Base-by-base conservation (phyloP, 2,797 vertebrate genomes). In the Acanthurus tractus region DNA sequence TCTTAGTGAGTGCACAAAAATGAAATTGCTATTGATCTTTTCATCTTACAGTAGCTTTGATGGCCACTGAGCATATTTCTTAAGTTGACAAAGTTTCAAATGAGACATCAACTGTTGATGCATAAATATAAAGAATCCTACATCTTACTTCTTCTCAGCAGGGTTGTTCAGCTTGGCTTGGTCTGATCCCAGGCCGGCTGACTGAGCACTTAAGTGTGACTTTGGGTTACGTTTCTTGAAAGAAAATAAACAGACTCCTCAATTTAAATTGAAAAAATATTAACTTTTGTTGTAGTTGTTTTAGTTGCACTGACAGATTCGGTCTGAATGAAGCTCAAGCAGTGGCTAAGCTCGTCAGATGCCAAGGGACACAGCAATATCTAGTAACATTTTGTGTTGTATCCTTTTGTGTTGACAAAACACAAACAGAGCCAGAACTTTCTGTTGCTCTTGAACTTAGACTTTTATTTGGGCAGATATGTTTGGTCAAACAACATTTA, bases 391-490 rank as follows among this genome's bases (percentile, higher is more conserved):
- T 58, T 73, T 29, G 5, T 29, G 25, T 48, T 48, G 7, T 13
- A 6, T 12, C 7, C 20, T 52, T 59, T 42, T 25, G 14, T 22
- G 10, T 18, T 1, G 7, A 44, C 23, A 38, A 10, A 54, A 73
- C 25, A 67, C 6, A 52, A 58, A 63, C 8, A 38, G 8, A 67
- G 6, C 7, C 42, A 54, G 6, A 36, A 49, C 2, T 9, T 22
- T 17, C 2, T 11, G 6, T 59, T 83, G 52, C 40, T 66, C 20
- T 57, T 72, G 17, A 85, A 77, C 67, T 18, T 67, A 34, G 9
- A 84, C 44, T 86, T 88, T 91, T 87, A 91, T 90, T 88, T 71
- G 49, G 48, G 68, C 79, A 78, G 79, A 79, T 79, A 86, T 72
- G 69, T 64, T 72, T 72, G 63, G 48, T 52, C 55, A 78, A 78